Base-by-base conservation (phyloP, 2,797 vertebrate genomes). In the Champsocephalus esox region DNA sequence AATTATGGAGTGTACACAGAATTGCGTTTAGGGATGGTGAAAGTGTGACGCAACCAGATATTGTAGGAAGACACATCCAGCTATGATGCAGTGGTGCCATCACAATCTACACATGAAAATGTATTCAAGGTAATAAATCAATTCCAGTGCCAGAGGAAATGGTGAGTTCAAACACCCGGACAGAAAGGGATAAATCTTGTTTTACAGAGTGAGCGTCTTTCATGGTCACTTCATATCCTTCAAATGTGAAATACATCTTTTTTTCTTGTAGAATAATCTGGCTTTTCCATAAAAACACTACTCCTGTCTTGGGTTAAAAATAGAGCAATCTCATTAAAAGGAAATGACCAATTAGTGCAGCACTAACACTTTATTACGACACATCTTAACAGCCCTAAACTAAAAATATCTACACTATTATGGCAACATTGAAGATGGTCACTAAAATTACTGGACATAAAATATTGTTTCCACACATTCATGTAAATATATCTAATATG, bases 81-180 rank as follows among this genome's bases (percentile, higher is more conserved):
- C 9, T 3, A 48, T 38, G 52, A 76, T 62, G 46, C 49, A 6
- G 24, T 1, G 13, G 9, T 49, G 52, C 32, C 3, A 19, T 46
- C 41, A 41, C 38, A 55, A 41, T 50, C 9, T 34, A 52, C 0
- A 0, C 0, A 12, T 62, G 56, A 50, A 57, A 70, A 61, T 50
- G 43, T 48, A 70, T 61, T 81, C 64, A 62, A 12, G 73, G 67
- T 56, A 62, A 86, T 79, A 55, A 51, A 81, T 88, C 66, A 65
- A 16, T 57, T 72, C 16, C 52, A 77, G 61, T 54, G 57, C 32
- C 66, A 38, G 24, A 73, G 51, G 45, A 50, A 38, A 56, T 28
- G 56, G 24, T 16, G 17, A 49, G 41, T 4, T 12, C 28, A 58
- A 70, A 77, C 55, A 64, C 66, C 59, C 63, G 32, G 66, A 77